phyloP scores from a whole-genome alignment of 2,888 invertebrate genomes.

The Aplocera efformata region DNA sequence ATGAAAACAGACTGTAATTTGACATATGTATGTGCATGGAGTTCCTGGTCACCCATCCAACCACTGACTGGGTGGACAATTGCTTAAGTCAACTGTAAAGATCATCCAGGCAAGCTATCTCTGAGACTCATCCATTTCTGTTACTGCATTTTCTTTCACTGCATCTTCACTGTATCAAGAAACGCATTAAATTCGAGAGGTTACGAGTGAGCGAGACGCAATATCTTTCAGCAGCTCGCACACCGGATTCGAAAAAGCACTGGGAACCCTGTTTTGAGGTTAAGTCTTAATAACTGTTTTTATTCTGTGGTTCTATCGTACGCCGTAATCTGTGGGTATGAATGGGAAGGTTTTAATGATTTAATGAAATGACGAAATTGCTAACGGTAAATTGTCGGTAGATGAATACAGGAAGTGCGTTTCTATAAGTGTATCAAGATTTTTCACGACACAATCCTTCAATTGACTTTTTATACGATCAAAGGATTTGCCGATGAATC shows the following conservation, averaged over 20 bases:
- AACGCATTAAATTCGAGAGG: conserved; percentile 1
- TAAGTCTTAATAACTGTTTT: not conserved
- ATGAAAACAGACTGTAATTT: too few species aligned
- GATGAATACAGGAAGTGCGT: too few species aligned
- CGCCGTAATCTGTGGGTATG: conserved; percentile 5
- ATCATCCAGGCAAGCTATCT: too few species aligned
- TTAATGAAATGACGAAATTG: conserved; percentile 12
- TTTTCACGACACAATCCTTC: too few species aligned
- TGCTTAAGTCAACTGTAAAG: too few species aligned
- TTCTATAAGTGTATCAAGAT: too few species aligned
- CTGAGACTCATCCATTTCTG: too few species aligned
- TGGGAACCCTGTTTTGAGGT: conserved; percentile 12
- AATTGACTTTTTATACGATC: too few species aligned
- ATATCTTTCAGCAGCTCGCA: conserved; percentile 3
- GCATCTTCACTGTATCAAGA: conserved; percentile 4
- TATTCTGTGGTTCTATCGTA: conserved; percentile 1
- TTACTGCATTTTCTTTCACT: conserved; percentile 1
- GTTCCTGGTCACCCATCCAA: too few species aligned
- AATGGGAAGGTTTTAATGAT: conserved; percentile 12
- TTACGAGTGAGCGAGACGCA: conserved; percentile 7
- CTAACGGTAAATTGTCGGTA: conserved; percentile 4
- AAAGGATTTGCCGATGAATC: too few species aligned
- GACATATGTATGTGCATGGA: too few species aligned
- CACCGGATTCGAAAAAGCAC: conserved; percentile 20
- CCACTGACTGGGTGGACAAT: too few species aligned